Percentiles rank a stretch among this genome's conserved stretches.
phyloP scores from a whole-genome alignment of 2,888 invertebrate species.

The Baronia brevicornis region DNA sequence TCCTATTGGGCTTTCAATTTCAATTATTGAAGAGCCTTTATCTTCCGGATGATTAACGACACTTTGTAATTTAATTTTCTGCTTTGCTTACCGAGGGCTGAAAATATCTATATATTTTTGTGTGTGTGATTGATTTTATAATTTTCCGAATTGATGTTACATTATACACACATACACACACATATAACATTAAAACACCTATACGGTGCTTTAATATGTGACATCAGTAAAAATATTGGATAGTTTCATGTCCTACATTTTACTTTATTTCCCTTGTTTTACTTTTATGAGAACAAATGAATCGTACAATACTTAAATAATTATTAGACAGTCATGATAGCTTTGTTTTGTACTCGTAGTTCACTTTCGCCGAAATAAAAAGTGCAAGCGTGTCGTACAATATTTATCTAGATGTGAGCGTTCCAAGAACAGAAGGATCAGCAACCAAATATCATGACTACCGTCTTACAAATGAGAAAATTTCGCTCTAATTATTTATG shows the following conservation, averaged over 20 bases:
- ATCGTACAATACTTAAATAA: too few relatives aligned
- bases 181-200: too few relatives aligned
- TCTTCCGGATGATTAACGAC: conserved; percentile 58
- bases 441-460: conserved; percentile 74
- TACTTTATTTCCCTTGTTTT: too few relatives aligned
- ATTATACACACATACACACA: too few relatives aligned
- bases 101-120: conserved; percentile 13
- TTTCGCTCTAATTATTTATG: conserved; percentile 77
- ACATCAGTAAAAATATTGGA: conserved; percentile 12
- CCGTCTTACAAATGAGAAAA: conserved; percentile 76
- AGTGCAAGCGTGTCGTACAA: conserved; percentile 62
- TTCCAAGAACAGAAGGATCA: conserved; percentile 66
- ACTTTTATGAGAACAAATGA: too few relatives aligned
- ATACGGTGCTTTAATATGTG: too few relatives aligned
- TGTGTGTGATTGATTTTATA: conserved; percentile 2
- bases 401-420: conserved; percentile 61
- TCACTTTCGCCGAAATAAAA: conserved; percentile 43
- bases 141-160: too few relatives aligned
- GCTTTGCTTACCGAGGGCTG: conserved; percentile 12
- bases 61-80: conserved; percentile 17
- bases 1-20: conserved; percentile 50
- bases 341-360: conserved; percentile 31
- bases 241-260: conserved; percentile 11
- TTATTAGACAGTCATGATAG: conserved; percentile 17
- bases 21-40: conserved; percentile 64